Evolutionary conservation across 2,797 vertebrate genomes (phyloP), one percentile per base, ranked within the genome.

Genomic region (Rhinogobio ventralis): DNA sequence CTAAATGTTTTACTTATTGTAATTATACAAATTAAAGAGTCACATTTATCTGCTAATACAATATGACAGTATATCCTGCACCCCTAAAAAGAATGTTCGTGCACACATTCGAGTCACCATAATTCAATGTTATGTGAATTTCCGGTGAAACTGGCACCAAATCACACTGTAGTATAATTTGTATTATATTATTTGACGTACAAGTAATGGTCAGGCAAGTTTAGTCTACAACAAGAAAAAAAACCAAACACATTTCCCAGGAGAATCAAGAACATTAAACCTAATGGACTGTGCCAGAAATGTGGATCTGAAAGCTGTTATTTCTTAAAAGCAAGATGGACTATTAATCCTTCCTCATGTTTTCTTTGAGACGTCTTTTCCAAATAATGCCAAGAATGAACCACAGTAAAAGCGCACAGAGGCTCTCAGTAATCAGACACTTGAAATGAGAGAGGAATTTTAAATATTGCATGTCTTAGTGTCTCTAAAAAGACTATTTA

Each of bases 321-420:
- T 71, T 71, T 71, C 23, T 45, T 53, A 11, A 51, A 13, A 68
- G 25, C 10, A 49, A 62, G 53, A 73, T 51, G n/a, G 7, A 33
- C 17, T 19, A 42, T 60, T 45, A 60, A 33, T 2, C 42, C 7
- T 1, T n/a, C 23, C 53, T 14, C 13, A 4, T n/a, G 2, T 60
- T 82, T 33, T 42, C 20, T 14, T 17, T 23, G 39, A 33, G 2
- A 7, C 42, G 25, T 73, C 20, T 60, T 25, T 60, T 74, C 42
- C 15, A 66, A 76, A 83, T 83, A 49, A 67, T 53, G 73, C 75
- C 71, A 83, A 68, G 60, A 76, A 66, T 23, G 60, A 83, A 60
- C n/a, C 45, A 39, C 45, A 36, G 28, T 46, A 46, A 67, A 69
- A 69, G 66, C 0, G 1, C 28, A 74, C 25, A 0, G 5, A 64